Evolutionary conservation across 2,888 invertebrate genomes (phyloP), one percentile per base, ranked within the genome.

Genomic region (Phania funesta): DNA sequence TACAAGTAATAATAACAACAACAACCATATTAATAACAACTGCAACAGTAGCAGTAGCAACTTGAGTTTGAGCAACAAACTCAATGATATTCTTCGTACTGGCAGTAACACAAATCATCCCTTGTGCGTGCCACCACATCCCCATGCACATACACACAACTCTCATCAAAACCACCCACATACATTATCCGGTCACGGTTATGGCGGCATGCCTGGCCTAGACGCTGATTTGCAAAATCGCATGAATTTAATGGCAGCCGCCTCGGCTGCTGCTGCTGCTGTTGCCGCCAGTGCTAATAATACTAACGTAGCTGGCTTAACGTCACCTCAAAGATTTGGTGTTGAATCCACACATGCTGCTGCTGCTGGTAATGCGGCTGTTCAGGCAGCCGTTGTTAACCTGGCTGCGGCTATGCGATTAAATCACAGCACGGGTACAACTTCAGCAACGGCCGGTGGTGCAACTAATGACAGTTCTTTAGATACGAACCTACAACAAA

Each of bases 391-490:
- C 3, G 94, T 94, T 11, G 95, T 95, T 0, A 95, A 95, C 87
- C 91, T 95, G 78, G 94, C 95, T 60, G 94, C 95, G 60, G 95
- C 95, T 1, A 95, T 95, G 95, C 92, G 95, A 83, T 93, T 95
- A 86, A 92, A 92, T 71, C 87, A 87, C 79, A 85, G 79, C 0
- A 80, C 78, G 64, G 87, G 84, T 11, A 65, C 75, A 5, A 83
- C 44, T 46, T 82, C 48, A 29, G 52, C 56, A 35, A 64, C 60
- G 38, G 48, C 48, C 3, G 46, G 52, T 50, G 20, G 29, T 9
- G 48, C 44, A 54, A 6, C 44, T 20, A 73, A 41, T 41, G 60
- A 50, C 7, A 54, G 35, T 11, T 29, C 41, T 16, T n/a, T 56
- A 38, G 75, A 68, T 22, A 35, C 46, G 1, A 62, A 62, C 67